These are phyloP conservation scores for Zaprionus taronus DNA, from an alignment of 1,140 invertebrate genomes.

Conservation along the genomic window DNA sequence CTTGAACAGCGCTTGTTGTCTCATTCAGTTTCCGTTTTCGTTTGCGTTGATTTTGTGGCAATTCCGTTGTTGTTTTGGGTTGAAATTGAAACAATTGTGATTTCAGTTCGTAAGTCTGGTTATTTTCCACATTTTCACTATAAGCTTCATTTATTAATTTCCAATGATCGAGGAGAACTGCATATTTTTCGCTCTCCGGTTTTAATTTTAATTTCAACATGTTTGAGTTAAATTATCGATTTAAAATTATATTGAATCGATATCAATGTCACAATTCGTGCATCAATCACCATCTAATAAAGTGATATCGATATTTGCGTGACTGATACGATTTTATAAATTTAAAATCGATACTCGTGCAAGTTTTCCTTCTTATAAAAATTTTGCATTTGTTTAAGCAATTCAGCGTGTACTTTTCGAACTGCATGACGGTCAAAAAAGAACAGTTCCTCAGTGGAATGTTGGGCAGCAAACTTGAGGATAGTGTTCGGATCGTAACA, in stretches of 20 bases:
- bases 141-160: slow-evolving; percentile 63
- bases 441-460: slow-evolving; percentile 25
- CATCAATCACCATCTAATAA: not conserved
- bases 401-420: slow-evolving; percentile 26
- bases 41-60: slow-evolving; percentile 26
- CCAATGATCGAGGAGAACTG: slow-evolving; percentile 64
- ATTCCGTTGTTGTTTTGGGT: slow-evolving; percentile 9
- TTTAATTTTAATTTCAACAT: slow-evolving; percentile 58
- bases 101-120: slow-evolving; percentile 41
- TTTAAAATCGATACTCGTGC: not conserved
- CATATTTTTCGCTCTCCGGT: slow-evolving; percentile 19
- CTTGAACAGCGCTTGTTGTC: not conserved
- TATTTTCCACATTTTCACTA: slow-evolving; percentile 11
- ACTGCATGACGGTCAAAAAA: slow-evolving; percentile 23
- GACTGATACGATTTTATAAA: not conserved
- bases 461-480: slow-evolving; percentile 25
- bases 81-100: slow-evolving; percentile 60
- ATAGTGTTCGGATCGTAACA: slow-evolving; percentile 15
- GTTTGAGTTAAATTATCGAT: slow-evolving; percentile 7
- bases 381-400: slow-evolving; percentile 19
- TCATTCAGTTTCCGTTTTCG: slow-evolving; percentile 46
- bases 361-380: slow-evolving; percentile 11
- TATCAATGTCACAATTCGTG: not conserved
- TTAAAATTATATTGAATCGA: not conserved
- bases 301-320: not conserved